Evolutionary conservation across 2,888 invertebrate species (phyloP), one percentile per base, ranked within the genome.

Genomic region (Cheilosia vernalis): DNA sequence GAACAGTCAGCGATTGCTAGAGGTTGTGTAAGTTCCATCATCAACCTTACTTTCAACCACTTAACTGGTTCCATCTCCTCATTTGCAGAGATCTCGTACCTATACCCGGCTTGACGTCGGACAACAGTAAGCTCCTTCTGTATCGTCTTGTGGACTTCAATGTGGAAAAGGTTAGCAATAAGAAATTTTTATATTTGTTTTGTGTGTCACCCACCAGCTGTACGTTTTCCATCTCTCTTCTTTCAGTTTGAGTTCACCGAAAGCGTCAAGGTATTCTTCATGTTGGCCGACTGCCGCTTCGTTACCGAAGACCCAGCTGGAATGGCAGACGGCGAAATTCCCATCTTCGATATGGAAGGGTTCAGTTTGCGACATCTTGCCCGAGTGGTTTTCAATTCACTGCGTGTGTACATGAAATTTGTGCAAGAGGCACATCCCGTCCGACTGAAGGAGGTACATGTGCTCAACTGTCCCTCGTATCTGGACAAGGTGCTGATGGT

Each of bases 371-470:
- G 94, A 80, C 95, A 95, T 88, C 91, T 95, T 33, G 93, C 94
- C 9, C 95, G 94, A 91, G 91, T 95, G 2, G 94, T 94, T 49
- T 90, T 95, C 55, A 94, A 94, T 0, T 93, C 94, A 44, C 89
- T 95, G 24, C 93, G 94, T 63, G 94, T 95, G 89, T 95, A 95
- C 89, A 95, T 95, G 95, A 92, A 95, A 88, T 95, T 95, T 88
- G 94, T 95, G 58, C 95, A 95, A 94, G 95, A 95, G 89, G 95
- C 95, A 0, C 94, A 95, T 90, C 95, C 95, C 0, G 94, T 95
- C 17, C 93, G 94, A 37, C 90, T 95, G 78, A 94, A 94, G 88
- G 93, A 94, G 89, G 93, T 95, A 19, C 96, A 96, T 89, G 90
- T 95, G 4, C 90, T 95, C 21, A 95, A 96, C 88, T 93, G 94